phyloP scores from a whole-genome alignment of 2,797 vertebrate genomes.

The Sebastolobus altivelis region DNA sequence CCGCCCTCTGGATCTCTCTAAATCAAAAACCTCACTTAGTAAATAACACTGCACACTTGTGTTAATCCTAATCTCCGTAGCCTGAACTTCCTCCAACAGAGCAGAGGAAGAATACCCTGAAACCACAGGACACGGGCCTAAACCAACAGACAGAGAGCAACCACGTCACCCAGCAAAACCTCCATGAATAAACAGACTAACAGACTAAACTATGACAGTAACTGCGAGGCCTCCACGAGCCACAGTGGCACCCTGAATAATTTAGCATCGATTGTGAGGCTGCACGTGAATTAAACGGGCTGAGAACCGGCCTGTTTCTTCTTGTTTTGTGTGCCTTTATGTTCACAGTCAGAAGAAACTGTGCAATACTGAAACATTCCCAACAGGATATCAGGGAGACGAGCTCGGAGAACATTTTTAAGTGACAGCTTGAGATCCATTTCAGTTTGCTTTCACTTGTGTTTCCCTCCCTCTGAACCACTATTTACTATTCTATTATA shows the following conservation, averaged over 20 bases:
- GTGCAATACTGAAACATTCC: conserved; percentile 23
- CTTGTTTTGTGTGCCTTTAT: background rate
- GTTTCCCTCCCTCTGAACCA: background rate
- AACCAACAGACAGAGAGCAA: conserved; percentile 22
- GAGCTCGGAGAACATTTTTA: conserved; percentile 51
- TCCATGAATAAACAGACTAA: conserved; percentile 35
- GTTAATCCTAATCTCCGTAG: conserved; percentile 44
- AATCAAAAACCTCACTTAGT: conserved; percentile 32
- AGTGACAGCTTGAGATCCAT: conserved; percentile 40
- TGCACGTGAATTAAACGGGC: background rate
- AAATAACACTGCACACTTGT: conserved; percentile 9
- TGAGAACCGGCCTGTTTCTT: background rate
- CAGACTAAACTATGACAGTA: conserved; percentile 46
- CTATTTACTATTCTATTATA: background rate
- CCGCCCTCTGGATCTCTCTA: conserved; percentile 38
- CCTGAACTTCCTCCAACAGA: conserved; percentile 11
- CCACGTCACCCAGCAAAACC: conserved; percentile 40
- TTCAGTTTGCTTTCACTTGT: conserved; percentile 29
- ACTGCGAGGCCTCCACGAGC: background rate
- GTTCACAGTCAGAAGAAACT: conserved; percentile 7
- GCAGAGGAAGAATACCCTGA: conserved; percentile 9
- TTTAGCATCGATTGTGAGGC: background rate
- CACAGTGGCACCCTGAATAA: background rate
- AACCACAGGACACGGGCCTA: conserved; percentile 18
- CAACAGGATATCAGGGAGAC: conserved; percentile 2